Percentiles rank a stretch among this genome's conserved stretches.
Evolutionary conservation across 1,140 invertebrate species (phyloP).

Genomic region (Apis cerana): DNA sequence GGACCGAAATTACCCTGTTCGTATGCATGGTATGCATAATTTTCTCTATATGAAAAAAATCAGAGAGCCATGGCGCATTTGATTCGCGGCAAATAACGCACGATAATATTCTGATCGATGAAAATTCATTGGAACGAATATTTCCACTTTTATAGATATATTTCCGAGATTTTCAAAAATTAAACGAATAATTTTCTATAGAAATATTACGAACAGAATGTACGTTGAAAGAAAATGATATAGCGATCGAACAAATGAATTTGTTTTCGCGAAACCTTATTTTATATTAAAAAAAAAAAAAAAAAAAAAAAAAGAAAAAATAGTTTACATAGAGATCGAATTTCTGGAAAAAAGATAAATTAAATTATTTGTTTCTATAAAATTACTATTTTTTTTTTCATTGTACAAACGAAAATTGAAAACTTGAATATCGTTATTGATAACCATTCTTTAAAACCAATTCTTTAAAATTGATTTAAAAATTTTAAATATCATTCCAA

Average conservation of each 20-base stretch:
- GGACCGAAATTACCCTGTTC: neutral
- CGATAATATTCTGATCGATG: neutral
- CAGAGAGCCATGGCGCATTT: neutral
- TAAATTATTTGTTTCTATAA: too few relatives aligned
- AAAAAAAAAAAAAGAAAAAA: too few relatives aligned
- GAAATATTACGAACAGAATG: neutral
- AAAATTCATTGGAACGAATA: neutral
- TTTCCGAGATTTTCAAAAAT: neutral
- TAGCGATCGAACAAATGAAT: neutral
- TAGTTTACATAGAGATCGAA: too few relatives aligned
- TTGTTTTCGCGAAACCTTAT: neutral
- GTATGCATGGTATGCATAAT: neutral
- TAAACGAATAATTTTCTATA: neutral
- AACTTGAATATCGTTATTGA: too few relatives aligned
- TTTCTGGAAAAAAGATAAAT: too few relatives aligned
- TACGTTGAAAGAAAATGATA: neutral
- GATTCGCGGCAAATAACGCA: neutral
- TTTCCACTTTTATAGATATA: neutral
- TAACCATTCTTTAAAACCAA: too few relatives aligned
- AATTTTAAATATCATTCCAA: too few relatives aligned
- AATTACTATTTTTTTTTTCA: too few relatives aligned
- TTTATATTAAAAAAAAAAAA: too few relatives aligned
- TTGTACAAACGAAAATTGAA: too few relatives aligned
- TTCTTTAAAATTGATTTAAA: too few relatives aligned
- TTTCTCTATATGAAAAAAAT: neutral